A percentile compares a stretch with the other conserved stretches of the same genome.
Conservation (phyloP, 2,888 invertebrate genomes). For the Hydraecia micacea region DNA sequence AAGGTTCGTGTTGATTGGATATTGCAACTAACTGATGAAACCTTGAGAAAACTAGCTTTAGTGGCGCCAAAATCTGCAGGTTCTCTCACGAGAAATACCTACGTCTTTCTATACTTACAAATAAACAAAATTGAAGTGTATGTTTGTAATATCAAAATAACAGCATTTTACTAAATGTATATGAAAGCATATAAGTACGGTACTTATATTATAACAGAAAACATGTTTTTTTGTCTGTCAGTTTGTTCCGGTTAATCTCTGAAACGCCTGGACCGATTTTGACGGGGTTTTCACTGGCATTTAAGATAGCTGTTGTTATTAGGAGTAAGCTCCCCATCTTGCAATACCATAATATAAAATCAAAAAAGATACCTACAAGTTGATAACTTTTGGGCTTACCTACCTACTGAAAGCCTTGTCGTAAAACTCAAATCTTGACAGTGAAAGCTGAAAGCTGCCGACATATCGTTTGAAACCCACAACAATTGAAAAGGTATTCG, state of each 20-base stretch:
- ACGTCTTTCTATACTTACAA: background rate
- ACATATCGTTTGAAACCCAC: slow-evolving; percentile 38
- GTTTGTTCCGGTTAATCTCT: too few species aligned
- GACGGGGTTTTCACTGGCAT: too few species aligned
- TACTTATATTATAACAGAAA: too few species aligned
- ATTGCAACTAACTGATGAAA: background rate
- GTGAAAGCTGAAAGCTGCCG: slow-evolving; percentile 44
- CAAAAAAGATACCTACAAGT: background rate
- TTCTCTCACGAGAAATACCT: background rate
- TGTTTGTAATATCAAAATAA: too few species aligned
- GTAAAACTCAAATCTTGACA: background rate
- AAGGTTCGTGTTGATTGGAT: too few species aligned
- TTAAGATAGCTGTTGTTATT: too few species aligned
- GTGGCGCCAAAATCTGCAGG: slow-evolving; percentile 14
- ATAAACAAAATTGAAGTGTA: too few species aligned
- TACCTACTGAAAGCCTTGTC: background rate
- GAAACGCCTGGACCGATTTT: too few species aligned
- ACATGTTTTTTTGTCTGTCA: too few species aligned
- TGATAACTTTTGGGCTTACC: background rate
- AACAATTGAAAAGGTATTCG: slow-evolving; percentile 39
- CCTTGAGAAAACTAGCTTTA: slow-evolving; percentile 9
- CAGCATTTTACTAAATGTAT: too few species aligned
- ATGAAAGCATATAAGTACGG: too few species aligned
- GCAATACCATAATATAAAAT: background rate
- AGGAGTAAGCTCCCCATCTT: background rate